Evolutionary conservation across 2,797 vertebrate genomes (phyloP), one percentile per base, ranked within the genome.

Genomic region (Gymnothorax reevesii): DNA sequence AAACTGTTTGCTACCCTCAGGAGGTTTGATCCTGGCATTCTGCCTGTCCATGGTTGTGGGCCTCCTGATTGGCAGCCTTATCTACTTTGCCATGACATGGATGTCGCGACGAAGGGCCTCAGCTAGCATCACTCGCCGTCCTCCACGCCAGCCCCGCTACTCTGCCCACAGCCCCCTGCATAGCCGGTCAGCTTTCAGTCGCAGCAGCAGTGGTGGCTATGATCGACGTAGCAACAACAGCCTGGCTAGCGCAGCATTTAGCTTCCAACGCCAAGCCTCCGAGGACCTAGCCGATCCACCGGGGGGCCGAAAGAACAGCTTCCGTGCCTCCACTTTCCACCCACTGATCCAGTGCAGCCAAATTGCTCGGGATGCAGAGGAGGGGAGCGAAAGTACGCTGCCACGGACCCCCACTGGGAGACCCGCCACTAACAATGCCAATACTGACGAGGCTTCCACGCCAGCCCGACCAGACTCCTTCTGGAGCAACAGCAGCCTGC

Each of bases 241-340:
- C 92, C 96, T 99, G 91, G 95, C 98, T 86, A 97, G 97, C 25
- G 95, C 98, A 57, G 98, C 98, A 25, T 97, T 98, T 89, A 98
- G 96, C 69, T 98, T 99, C 92, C 98, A 99, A 91, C 95, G 97
- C 0, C 99, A 99, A 90, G 94, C 96, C 0, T 97, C 97, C 71
- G 90, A 96, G 69, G 98, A 99, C 80, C 96, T 96, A 85, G 92
- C 95, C 0, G 97, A 98, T 86, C 96, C 96, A 3, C 95, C 97
- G 71, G 97, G 97, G 71, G 97, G 97, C 13, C 96, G 97, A 86
- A 99, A 99, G 92, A 95, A 97, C 77, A 99, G 97, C 91, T 99
- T 99, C 93, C 94, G 97, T 1, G 98, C 97, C 0, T 99, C 98
- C 4, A 99, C 98, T 13, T 99, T 99, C 93, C 98, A 99, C 88